These are phyloP conservation scores for Dermochelys coriacea DNA, from an alignment of 2,797 vertebrate species.

Conservation along the genomic window DNA sequence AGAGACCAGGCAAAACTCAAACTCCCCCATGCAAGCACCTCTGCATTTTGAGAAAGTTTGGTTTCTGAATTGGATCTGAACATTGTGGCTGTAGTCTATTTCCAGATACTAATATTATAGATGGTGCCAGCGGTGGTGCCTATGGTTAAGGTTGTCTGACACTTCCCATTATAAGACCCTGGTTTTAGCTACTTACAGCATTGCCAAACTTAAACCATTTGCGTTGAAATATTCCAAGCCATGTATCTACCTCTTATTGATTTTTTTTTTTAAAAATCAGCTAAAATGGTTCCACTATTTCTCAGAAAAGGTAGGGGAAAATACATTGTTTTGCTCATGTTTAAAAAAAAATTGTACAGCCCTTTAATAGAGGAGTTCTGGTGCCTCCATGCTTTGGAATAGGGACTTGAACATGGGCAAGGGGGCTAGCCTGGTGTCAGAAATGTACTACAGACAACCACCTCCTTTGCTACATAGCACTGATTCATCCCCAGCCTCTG, in stretches of 20 bases:
- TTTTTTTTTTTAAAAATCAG: background rate
- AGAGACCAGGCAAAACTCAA: background rate
- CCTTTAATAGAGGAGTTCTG: background rate
- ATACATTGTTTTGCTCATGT: background rate
- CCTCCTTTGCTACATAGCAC: background rate
- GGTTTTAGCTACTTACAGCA: slow-evolving; percentile 55
- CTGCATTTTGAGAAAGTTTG: no score
- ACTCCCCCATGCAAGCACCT: no score
- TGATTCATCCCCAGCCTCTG: background rate
- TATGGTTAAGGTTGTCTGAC: slow-evolving; percentile 61
- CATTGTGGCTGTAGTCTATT: no score
- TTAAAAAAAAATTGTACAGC: background rate
- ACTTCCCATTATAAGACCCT: slow-evolving; percentile 54
- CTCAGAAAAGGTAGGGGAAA: background rate
- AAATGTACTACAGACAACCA: background rate
- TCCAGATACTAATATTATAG: no score
- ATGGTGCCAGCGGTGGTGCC: no score
- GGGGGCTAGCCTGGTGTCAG: background rate
- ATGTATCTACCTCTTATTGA: background rate
- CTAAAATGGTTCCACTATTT: slow-evolving; percentile 55
- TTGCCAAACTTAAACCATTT: slow-evolving; percentile 50
- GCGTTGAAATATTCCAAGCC: slow-evolving; percentile 54
- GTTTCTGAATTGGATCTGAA: no score
- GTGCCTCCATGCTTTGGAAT: background rate
- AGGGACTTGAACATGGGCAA: background rate